Evolutionary conservation across 30 jellyfish, hydroid and myxozoan genomes (phyloP), one percentile per base, ranked within the genome.

Genomic region (Haliclystus octoradiatus): DNA sequence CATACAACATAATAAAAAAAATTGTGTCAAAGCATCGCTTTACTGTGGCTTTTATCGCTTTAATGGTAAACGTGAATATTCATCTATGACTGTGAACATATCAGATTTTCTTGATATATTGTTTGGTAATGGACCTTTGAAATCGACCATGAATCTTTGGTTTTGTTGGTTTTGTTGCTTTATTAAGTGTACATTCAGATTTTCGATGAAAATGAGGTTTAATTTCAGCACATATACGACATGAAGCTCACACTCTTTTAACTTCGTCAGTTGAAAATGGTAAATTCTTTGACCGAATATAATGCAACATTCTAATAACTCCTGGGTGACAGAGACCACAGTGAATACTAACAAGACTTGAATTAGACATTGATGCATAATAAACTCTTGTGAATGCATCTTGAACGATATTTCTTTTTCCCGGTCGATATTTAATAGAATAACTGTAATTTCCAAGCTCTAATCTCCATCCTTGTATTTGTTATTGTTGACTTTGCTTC

Each of bases 401-500:
- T 53, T 84, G 83, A 22, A 62, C 81, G n/a, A 72, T 26, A 79
- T 79, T 81, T 3, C 66, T 51, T 61, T 25, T n/a, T n/a, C n/a
- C n/a, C n/a, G n/a, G n/a, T n/a, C n/a, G n/a, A n/a, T n/a, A n/a
- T n/a, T n/a, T n/a, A n/a, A n/a, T n/a, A n/a, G n/a, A n/a, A n/a
- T n/a, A n/a, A n/a, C n/a, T n/a, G n/a, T n/a, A n/a, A n/a, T 73
- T 62, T 93, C 93, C 75, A 14, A 81, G 71, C 71, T 81, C 94
- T 31, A 81, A 26, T 14, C 83, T 68, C 94, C 92, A 81, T 63
- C 62, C 31, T 23, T 49, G 76, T 15, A 81, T 81, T 81, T 74
- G 74, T 57, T 74, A 69, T 65, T 74, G 73, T 81, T 81, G 0
- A 81, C 74, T 49, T 81, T 81, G 31, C 92, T 27, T 26, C 82